phyloP scores from a whole-genome alignment of 1,140 invertebrate species.

The Sogatella furcifera region DNA sequence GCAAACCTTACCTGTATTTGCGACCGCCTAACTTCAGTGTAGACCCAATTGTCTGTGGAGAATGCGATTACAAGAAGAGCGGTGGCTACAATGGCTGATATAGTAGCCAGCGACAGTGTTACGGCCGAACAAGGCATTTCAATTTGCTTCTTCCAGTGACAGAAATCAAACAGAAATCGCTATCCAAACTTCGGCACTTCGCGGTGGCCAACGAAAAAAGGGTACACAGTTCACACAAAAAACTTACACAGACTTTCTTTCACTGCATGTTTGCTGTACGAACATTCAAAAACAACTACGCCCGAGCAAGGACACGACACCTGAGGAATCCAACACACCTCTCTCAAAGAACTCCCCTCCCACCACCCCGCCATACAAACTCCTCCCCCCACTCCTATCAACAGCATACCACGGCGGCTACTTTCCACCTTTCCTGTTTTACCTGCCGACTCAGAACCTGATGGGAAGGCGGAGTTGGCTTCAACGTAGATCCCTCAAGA shows the following conservation, averaged over 20 bases:
- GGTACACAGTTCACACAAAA: not conserved
- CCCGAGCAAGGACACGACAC: not conserved
- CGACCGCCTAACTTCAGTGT: constrained; percentile 77
- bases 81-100: constrained; percentile 84
- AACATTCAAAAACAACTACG: not conserved
- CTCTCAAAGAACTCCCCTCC: not conserved
- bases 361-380: not conserved
- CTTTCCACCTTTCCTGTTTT: not conserved
- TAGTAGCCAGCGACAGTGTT: constrained; percentile 85
- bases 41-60: constrained; percentile 90
- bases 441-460: not conserved
- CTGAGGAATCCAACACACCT: not conserved
- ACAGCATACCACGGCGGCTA: not conserved
- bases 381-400: not conserved
- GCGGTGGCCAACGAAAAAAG: no score
- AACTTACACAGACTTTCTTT: not conserved
- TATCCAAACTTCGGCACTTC: no score
- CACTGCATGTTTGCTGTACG: not conserved
- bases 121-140: constrained; percentile 88
- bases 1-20: constrained; percentile 63
- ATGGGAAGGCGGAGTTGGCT: no score
- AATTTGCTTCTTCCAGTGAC: not conserved
- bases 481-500: no score
- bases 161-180: not conserved
- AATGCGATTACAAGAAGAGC: constrained; percentile 85